phyloP scores from a whole-genome alignment of 2,888 invertebrate genomes.

The Drepana falcataria region DNA sequence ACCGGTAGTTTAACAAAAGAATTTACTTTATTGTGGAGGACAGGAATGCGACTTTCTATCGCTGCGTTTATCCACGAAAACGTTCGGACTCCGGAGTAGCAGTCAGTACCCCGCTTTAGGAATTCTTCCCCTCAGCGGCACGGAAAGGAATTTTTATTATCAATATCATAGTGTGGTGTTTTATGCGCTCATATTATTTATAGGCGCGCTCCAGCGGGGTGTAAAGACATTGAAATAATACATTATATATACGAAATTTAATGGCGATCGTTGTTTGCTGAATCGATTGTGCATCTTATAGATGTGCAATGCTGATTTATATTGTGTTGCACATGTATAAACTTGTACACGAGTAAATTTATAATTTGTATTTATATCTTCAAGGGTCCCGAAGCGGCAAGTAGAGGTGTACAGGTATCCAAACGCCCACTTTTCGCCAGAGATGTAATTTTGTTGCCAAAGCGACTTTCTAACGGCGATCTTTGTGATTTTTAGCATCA shows the following conservation, averaged over 20 bases:
- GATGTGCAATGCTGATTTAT: no score
- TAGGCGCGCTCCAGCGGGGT: slow-evolving; percentile 32
- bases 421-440: no score
- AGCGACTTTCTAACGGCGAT: no score
- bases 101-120: slow-evolving; percentile 1
- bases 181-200: slow-evolving; percentile 41
- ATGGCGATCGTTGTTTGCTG: background rate
- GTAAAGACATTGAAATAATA: slow-evolving; percentile 3
- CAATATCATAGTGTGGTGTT: slow-evolving; percentile 50
- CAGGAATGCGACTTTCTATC: slow-evolving; percentile 4
- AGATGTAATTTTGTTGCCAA: no score
- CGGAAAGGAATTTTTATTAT: slow-evolving; percentile 58
- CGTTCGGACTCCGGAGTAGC: background rate
- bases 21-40: slow-evolving; percentile 15
- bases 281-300: background rate
- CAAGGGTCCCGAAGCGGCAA: no score
- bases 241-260: slow-evolving; percentile 9
- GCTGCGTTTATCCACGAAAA: slow-evolving; percentile 3
- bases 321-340: no score
- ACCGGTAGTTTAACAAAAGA: slow-evolving; percentile 6
- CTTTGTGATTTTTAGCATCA: no score
- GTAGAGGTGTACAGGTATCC: no score
- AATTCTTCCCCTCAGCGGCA: slow-evolving; percentile 23
- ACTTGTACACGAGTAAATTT: no score
- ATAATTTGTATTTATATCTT: no score